Evolutionary conservation across 2,113 vertebrate genomes (phyloP).

Genomic region (Podarcis muralis): DNA sequence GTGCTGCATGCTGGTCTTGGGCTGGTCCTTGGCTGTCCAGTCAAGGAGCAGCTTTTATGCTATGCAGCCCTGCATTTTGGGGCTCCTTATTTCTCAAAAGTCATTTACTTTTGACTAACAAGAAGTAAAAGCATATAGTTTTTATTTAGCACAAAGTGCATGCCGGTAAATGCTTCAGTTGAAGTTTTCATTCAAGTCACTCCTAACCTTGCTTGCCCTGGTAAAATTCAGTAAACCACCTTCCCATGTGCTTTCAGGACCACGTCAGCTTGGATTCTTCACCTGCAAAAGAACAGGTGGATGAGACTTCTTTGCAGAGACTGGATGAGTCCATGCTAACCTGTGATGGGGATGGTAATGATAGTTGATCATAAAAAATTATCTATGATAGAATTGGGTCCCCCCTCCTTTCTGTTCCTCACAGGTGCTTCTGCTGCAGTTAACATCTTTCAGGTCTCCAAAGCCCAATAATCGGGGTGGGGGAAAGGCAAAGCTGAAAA

Average conservation of each 20-base stretch:
- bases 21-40: background rate
- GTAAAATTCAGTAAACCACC: accelerated
- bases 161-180: accelerated
- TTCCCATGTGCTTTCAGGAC: constrained; percentile 61
- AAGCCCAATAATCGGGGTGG: background rate
- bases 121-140: background rate
- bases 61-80: background rate
- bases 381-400: background rate
- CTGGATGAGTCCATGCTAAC: constrained; percentile 75
- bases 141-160: background rate
- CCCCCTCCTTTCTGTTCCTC: background rate
- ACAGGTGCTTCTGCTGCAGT: background rate
- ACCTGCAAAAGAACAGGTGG: constrained; percentile 76
- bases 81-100: background rate
- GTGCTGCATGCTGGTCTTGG: background rate
- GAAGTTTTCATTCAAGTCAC: accelerated
- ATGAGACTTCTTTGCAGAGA: constrained; percentile 71
- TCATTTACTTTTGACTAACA: background rate
- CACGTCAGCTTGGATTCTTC: constrained; percentile 68
- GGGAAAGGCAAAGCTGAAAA: background rate
- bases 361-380: background rate
- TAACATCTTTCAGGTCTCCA: background rate
- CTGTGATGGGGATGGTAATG: constrained; percentile 77
- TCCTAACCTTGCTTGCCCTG: background rate
- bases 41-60: background rate